Evolutionary conservation across 1,140 invertebrate genomes (phyloP).

Genomic region (Tetramorium parvispinum): DNA sequence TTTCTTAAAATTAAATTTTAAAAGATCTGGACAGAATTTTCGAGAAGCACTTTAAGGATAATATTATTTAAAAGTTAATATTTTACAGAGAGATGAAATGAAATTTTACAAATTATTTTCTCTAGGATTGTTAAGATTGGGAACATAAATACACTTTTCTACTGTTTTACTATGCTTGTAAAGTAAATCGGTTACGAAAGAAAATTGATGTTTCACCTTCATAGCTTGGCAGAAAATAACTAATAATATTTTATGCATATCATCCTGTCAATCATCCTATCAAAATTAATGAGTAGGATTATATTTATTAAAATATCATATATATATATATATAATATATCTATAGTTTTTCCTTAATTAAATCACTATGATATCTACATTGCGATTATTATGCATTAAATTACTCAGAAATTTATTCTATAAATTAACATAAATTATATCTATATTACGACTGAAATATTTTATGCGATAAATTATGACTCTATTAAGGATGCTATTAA

Average conservation of each 20-base stretch:
- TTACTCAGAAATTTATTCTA: conserved; percentile 19
- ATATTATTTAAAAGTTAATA: conserved; percentile 13
- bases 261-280: neutral
- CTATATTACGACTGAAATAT: neutral
- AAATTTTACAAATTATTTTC: neutral
- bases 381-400: neutral
- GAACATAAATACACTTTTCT: neutral
- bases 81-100: neutral
- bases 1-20: neutral
- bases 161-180: neutral
- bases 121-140: neutral
- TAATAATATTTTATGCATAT: neutral
- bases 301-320: conserved; percentile 4
- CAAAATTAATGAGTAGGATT: neutral
- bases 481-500: conserved; percentile 31
- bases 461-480: conserved; percentile 39
- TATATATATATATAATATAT: neutral
- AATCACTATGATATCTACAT: neutral
- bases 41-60: neutral
- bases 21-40: neutral
- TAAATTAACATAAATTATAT: conserved; percentile 14
- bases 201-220: neutral
- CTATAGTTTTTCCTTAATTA: neutral
- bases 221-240: neutral
- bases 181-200: neutral